Conservation (phyloP, 2,888 invertebrate species). For the Clunio marinus region DNA sequence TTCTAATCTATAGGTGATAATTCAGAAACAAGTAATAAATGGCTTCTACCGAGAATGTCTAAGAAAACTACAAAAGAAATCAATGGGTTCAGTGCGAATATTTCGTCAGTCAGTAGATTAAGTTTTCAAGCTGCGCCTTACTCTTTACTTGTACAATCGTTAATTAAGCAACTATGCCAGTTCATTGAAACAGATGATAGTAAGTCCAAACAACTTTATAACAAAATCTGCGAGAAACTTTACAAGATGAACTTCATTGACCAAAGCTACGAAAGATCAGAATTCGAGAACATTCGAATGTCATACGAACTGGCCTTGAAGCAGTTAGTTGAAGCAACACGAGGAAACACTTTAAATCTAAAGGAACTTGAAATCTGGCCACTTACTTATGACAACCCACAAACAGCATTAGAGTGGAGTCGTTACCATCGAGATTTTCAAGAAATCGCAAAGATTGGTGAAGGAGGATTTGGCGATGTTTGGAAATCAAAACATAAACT, state of each 20-base stretch:
- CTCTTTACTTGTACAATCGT: constrained; percentile 61
- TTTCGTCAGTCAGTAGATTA: neutral
- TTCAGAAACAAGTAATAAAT: too few relatives aligned
- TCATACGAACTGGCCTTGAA: constrained; percentile 65
- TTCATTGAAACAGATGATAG: constrained; percentile 60
- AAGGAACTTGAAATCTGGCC: constrained; percentile 55
- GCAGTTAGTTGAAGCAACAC: constrained; percentile 60
- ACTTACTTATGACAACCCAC: constrained; percentile 49
- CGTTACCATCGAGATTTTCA: constrained; percentile 67
- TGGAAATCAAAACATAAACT: constrained; percentile 69
- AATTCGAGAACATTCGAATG: constrained; percentile 65
- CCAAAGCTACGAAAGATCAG: constrained; percentile 63
- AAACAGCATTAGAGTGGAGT: constrained; percentile 58
- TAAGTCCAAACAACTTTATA: constrained; percentile 60
- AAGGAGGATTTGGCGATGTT: constrained; percentile 73
- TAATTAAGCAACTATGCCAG: constrained; percentile 64
- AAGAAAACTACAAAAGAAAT: neutral
- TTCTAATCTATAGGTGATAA: too few relatives aligned
- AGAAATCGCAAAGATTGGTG: constrained; percentile 64
- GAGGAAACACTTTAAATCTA: constrained; percentile 55
- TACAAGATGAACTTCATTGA: constrained; percentile 67
- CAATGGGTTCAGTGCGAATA: neutral
- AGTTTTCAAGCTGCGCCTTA: neutral
- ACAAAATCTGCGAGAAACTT: constrained; percentile 63
- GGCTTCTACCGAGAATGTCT: neutral